These are phyloP conservation scores for Halocynthia roretzi DNA, from an alignment of 23 tunicate species.

Conservation along the genomic window DNA sequence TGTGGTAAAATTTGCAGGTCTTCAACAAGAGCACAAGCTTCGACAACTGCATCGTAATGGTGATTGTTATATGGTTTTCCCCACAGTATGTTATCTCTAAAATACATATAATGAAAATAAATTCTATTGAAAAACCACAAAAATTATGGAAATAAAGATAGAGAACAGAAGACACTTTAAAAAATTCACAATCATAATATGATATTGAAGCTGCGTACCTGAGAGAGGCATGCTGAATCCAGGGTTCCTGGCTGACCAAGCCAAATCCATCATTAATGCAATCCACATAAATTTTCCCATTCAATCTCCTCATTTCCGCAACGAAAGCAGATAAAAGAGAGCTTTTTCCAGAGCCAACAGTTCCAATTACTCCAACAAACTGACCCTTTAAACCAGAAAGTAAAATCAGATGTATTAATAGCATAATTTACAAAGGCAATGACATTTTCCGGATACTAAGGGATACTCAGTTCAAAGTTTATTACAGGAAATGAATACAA, in stretches of 20 bases:
- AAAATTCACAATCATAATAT: not conserved
- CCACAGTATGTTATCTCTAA: conserved; percentile 81
- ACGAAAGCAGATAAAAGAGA: conserved; percentile 69
- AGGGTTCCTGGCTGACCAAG: conserved; percentile 77
- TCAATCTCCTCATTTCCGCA: conserved; percentile 49
- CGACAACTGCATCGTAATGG: conserved; percentile 58
- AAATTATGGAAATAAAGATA: not conserved
- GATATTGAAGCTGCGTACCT: conserved; percentile 26
- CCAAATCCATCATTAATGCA: conserved; percentile 61
- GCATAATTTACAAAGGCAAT: too few relatives aligned
- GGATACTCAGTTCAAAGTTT: too few relatives aligned
- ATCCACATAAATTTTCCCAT: conserved; percentile 33
- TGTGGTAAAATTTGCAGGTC: conserved; percentile 46
- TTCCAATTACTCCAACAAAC: conserved; percentile 83
- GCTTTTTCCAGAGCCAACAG: conserved; percentile 91
- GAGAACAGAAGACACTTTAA: not conserved
- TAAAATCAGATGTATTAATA: too few relatives aligned
- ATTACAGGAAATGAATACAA: too few relatives aligned
- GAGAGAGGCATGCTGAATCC: conserved; percentile 89
- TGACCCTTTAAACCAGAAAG: conserved; percentile 39
- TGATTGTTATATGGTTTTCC: conserved; percentile 42
- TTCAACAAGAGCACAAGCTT: conserved; percentile 74
- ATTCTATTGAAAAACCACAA: conserved; percentile 10
- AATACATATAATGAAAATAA: not conserved
- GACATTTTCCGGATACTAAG: too few relatives aligned